Evolutionary conservation across 1,140 invertebrate species (phyloP).

Genomic region (Colletes latitarsis): DNA sequence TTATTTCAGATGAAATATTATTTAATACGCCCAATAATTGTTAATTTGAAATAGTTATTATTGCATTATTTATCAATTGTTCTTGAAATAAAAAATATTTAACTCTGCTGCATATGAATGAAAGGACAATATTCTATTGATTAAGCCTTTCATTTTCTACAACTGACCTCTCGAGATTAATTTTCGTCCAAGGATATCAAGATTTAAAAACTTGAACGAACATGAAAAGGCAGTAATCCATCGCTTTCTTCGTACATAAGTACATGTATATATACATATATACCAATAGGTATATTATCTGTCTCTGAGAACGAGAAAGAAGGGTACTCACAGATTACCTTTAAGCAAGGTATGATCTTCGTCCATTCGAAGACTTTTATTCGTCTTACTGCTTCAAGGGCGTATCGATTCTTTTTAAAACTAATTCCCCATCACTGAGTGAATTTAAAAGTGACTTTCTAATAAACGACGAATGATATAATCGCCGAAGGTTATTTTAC

Average conservation of each 20-base stretch:
- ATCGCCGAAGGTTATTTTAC: not conserved
- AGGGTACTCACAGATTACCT: slow-evolving; percentile 12
- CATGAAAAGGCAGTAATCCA: not conserved
- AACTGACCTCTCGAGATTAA: not conserved
- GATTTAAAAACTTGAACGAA: too few relatives aligned
- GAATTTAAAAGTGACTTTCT: not conserved
- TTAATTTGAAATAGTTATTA: too few relatives aligned
- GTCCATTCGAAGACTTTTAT: not conserved
- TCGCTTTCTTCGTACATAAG: not conserved
- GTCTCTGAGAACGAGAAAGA: not conserved
- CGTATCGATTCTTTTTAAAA: slow-evolving; percentile 3
- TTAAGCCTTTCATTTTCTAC: not conserved
- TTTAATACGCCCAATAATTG: too few relatives aligned
- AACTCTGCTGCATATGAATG: not conserved
- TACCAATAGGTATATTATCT: not conserved
- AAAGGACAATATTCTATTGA: not conserved
- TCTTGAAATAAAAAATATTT: too few relatives aligned
- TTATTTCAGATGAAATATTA: too few relatives aligned
- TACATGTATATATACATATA: not conserved
- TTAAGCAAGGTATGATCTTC: slow-evolving; percentile 19
- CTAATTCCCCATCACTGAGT: not conserved
- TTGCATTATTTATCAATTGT: too few relatives aligned
- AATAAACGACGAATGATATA: not conserved
- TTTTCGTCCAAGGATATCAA: not conserved
- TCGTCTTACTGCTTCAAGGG: not conserved